Percentiles rank a stretch among this genome's conserved stretches.
These are phyloP conservation scores for Drosophila tropicalis DNA, from an alignment of 1,140 invertebrate genomes.

Conservation along the genomic window DNA sequence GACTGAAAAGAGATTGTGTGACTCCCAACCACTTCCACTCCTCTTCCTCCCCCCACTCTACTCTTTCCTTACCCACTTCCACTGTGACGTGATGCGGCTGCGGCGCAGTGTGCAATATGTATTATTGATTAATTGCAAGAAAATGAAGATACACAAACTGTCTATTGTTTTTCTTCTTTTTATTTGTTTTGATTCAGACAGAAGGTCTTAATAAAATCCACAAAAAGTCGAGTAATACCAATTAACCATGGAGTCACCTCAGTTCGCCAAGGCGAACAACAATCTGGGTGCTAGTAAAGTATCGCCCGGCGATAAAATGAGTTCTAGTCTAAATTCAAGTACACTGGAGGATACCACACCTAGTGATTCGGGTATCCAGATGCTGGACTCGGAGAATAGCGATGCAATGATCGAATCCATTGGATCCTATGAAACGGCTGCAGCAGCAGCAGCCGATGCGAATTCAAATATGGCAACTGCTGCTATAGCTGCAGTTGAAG, in stretches of 20 bases:
- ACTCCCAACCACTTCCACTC: conserved; percentile 1
- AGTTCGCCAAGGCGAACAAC: conserved; percentile 62
- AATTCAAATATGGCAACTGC: conserved; percentile 85
- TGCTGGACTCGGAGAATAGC: conserved; percentile 85
- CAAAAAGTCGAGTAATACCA: background rate
- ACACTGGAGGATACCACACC: conserved; percentile 80
- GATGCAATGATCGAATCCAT: conserved; percentile 83
- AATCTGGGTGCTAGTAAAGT: conserved; percentile 44
- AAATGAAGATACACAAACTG: conserved; percentile 15
- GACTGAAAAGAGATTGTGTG: background rate
- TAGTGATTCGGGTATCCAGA: conserved; percentile 84
- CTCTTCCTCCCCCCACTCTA: background rate
- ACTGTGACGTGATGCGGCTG: conserved; percentile 19
- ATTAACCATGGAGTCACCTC: conserved; percentile 70
- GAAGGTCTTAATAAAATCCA: background rate
- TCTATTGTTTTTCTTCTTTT: background rate
- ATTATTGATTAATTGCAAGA: conserved; percentile 20
- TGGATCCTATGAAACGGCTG: conserved; percentile 77
- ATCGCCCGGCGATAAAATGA: conserved; percentile 72
- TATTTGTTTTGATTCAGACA: too few species aligned
- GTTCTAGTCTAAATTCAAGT: conserved; percentile 76
- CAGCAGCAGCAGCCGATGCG: conserved; percentile 83
- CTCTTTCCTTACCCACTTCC: background rate
- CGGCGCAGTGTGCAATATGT: conserved; percentile 17
- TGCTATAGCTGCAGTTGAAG: conserved; percentile 36